These are phyloP conservation scores for Acheta domesticus DNA, from an alignment of 2,888 invertebrate genomes.

Conservation along the genomic window DNA sequence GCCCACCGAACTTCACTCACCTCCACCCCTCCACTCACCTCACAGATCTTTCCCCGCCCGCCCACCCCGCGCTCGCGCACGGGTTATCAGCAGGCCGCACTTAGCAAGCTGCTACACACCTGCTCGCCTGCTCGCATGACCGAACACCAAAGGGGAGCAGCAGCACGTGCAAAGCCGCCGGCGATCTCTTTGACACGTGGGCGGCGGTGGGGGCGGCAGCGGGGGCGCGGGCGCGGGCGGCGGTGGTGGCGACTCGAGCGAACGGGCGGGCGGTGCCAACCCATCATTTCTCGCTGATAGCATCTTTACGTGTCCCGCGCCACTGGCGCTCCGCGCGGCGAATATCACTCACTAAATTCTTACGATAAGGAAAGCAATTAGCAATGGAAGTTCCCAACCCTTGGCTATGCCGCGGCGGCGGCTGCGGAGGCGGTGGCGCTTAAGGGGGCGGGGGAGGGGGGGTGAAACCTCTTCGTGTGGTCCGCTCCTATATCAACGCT, in stretches of 20 bases:
- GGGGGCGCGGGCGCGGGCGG: background rate
- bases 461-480: background rate
- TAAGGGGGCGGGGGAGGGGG: background rate
- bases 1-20: too few relatives aligned
- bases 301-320: conserved; percentile 18
- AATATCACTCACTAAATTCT: conserved; percentile 18
- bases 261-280: background rate
- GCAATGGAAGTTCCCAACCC: background rate
- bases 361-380: conserved; percentile 9
- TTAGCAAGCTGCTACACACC: background rate
- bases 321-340: background rate
- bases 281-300: conserved; percentile 10
- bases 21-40: background rate
- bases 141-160: background rate
- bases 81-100: background rate
- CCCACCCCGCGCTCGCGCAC: background rate
- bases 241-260: background rate
- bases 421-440: background rate
- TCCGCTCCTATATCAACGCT: background rate
- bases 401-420: background rate
- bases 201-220: background rate
- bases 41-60: background rate
- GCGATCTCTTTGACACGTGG: conserved; percentile 18
- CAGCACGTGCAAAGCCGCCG: background rate
- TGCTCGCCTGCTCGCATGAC: background rate